Evolutionary conservation across 2,113 vertebrate species (phyloP).

Genomic region (Eublepharis macularius): DNA sequence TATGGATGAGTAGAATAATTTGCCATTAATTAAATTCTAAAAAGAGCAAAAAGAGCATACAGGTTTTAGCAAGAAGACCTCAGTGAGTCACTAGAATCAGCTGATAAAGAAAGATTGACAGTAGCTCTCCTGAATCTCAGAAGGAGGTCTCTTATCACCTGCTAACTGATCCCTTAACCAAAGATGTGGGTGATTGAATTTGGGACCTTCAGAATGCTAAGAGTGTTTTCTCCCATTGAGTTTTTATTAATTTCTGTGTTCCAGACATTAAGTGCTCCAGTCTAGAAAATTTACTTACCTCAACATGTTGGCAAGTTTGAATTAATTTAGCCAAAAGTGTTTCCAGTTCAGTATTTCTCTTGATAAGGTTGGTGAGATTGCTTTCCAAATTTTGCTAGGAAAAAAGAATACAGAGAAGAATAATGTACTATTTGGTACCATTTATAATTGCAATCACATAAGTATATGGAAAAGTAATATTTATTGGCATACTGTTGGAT

Average conservation of each 20-base stretch:
- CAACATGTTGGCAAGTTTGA: slow-evolving; percentile 97
- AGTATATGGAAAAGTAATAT: background rate
- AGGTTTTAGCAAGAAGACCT: background rate
- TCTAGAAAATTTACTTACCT: slow-evolving; percentile 81
- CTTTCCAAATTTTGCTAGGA: slow-evolving; percentile 94
- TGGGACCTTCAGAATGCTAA: no score
- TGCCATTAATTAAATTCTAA: background rate
- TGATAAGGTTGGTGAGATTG: slow-evolving; percentile 95
- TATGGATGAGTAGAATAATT: background rate
- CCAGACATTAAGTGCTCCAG: slow-evolving; percentile 6
- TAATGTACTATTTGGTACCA: slow-evolving; percentile 30
- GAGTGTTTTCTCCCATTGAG: no score
- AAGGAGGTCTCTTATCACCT: no score
- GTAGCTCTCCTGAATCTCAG: no score
- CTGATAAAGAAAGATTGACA: no score
- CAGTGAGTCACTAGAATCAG: background rate
- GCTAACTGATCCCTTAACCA: no score
- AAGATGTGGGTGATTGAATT: no score
- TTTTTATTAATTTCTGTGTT: background rate
- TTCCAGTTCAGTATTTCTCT: slow-evolving; percentile 98
- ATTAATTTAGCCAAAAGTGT: slow-evolving; percentile 96
- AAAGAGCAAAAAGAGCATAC: background rate
- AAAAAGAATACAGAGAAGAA: slow-evolving; percentile 50
- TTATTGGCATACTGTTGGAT: background rate
- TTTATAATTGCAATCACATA: slow-evolving; percentile 12